Conservation (phyloP, 2,888 invertebrate genomes). For the Thymelicus lineola region DNA sequence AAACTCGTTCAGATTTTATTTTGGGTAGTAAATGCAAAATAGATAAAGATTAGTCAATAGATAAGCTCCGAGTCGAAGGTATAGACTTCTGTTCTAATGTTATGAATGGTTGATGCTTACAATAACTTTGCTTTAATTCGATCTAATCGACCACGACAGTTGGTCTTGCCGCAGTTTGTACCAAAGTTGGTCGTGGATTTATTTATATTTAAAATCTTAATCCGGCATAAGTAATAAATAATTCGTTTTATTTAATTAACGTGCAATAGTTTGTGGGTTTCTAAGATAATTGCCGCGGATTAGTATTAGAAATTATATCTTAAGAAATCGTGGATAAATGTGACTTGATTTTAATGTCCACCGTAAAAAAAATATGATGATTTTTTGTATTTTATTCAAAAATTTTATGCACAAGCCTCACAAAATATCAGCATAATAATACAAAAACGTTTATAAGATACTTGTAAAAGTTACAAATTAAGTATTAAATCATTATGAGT, state of each 20-base stretch:
- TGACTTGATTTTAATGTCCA: too few relatives aligned
- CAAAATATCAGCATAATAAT: too few relatives aligned
- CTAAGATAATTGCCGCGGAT: not conserved
- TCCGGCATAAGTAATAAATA: conserved; percentile 6
- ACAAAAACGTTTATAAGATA: too few relatives aligned
- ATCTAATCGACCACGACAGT: conserved; percentile 24
- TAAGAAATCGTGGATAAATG: not conserved
- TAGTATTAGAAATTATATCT: not conserved
- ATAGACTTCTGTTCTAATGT: conserved; percentile 43
- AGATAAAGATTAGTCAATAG: conserved; percentile 41
- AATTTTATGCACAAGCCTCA: too few relatives aligned
- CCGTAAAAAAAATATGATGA: too few relatives aligned
- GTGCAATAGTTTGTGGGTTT: not conserved
- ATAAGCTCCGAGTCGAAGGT: conserved; percentile 23
- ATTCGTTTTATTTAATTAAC: not conserved
- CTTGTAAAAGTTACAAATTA: too few relatives aligned
- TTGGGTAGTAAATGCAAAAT: conserved; percentile 31
- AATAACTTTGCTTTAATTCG: conserved; percentile 26
- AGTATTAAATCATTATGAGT: too few relatives aligned
- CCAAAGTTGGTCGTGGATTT: not conserved
- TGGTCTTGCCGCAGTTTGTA: conserved; percentile 5
- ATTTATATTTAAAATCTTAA: not conserved
- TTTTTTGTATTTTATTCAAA: too few relatives aligned
- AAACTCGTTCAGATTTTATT: not conserved
- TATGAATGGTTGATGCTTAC: conserved; percentile 40